Percentiles rank a stretch among this genome's conserved stretches.
These are phyloP conservation scores for Vidua macroura DNA, from an alignment of 2,113 vertebrate genomes.

Conservation along the genomic window DNA sequence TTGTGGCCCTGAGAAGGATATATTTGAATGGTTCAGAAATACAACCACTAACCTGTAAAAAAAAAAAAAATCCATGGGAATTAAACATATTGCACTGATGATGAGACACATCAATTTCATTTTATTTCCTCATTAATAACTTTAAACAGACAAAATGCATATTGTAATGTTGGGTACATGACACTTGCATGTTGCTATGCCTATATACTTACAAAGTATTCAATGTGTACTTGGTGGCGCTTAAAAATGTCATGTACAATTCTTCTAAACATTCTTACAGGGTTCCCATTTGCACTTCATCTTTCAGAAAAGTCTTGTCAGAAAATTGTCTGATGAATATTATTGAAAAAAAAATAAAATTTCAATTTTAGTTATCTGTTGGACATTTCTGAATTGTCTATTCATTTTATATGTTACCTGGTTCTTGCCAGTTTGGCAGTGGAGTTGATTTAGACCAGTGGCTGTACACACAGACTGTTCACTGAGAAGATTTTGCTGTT, in stretches of 20 bases:
- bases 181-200: slow-evolving; percentile 84
- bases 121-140: slow-evolving; percentile 55
- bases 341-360: slow-evolving; percentile 79
- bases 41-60: neutral
- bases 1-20: slow-evolving; percentile 54
- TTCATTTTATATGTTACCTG: slow-evolving; percentile 67
- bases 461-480: slow-evolving; percentile 22
- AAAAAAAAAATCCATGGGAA: slow-evolving; percentile 31
- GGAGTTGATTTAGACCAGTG: slow-evolving; percentile 34
- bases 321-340: slow-evolving; percentile 77
- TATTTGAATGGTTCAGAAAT: slow-evolving; percentile 27
- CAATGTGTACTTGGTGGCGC: slow-evolving; percentile 82
- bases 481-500: slow-evolving; percentile 32
- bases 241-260: slow-evolving; percentile 82
- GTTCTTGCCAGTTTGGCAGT: slow-evolving; percentile 19
- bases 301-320: slow-evolving; percentile 80
- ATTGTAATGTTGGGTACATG: slow-evolving; percentile 83
- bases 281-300: slow-evolving; percentile 80
- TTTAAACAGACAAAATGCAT: slow-evolving; percentile 78
- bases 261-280: slow-evolving; percentile 79
- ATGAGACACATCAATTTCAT: slow-evolving; percentile 48
- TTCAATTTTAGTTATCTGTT: slow-evolving; percentile 80
- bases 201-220: slow-evolving; percentile 85
- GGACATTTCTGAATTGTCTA: slow-evolving; percentile 79
- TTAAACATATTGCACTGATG: slow-evolving; percentile 69